Evolutionary conservation across 2,888 invertebrate species (phyloP).

Genomic region (Deilephila porcellus): DNA sequence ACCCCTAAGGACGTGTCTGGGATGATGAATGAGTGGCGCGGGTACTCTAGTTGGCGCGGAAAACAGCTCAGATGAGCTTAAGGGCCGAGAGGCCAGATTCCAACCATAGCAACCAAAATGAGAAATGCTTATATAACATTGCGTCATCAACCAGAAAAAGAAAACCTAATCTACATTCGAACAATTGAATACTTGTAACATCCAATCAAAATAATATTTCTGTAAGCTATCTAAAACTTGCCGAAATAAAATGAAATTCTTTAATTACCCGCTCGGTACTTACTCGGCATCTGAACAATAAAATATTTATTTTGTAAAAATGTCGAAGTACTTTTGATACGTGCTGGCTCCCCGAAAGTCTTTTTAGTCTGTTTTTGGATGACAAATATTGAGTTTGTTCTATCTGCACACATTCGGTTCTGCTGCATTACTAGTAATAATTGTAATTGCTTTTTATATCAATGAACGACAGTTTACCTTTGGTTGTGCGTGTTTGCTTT

Average conservation of each 20-base stretch:
- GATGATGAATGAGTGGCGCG: conserved; percentile 1
- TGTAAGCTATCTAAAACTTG: background rate
- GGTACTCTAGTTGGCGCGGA: background rate
- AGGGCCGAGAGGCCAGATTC: background rate
- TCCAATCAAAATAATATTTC: background rate
- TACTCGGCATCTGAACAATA: background rate
- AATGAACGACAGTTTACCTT: too few relatives aligned
- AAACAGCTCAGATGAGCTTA: background rate
- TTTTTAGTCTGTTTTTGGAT: background rate
- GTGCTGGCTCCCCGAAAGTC: background rate
- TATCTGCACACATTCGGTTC: background rate
- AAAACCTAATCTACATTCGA: background rate
- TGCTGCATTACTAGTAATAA: background rate
- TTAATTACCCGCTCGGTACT: background rate
- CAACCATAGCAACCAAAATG: background rate
- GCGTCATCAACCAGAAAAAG: background rate
- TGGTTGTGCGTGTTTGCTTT: too few relatives aligned
- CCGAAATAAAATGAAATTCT: background rate
- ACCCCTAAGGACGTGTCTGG: conserved; percentile 7
- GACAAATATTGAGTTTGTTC: background rate
- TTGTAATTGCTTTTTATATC: too few relatives aligned
- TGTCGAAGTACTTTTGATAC: background rate
- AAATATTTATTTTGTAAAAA: background rate
- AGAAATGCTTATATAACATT: background rate
- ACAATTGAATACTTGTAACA: background rate